Percentiles rank a stretch among this genome's conserved stretches.
Evolutionary conservation across 1,140 invertebrate species (phyloP).

Genomic region (Saccostrea echinata): DNA sequence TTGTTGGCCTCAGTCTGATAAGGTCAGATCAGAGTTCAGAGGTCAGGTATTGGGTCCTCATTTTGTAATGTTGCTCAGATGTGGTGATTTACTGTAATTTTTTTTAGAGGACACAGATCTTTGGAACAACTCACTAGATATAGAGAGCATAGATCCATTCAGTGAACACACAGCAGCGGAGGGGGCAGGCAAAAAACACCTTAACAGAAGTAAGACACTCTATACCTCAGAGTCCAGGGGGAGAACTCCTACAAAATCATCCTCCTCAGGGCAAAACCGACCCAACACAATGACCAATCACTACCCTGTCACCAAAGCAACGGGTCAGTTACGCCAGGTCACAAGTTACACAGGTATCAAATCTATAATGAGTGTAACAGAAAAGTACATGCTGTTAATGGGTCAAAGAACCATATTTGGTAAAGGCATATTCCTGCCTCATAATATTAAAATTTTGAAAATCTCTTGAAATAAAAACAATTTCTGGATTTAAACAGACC

Average conservation of each 20-base stretch:
- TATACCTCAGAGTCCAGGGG: slow-evolving; percentile 31
- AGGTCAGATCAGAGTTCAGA: background rate
- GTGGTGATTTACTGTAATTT: background rate
- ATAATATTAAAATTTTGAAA: too few species aligned
- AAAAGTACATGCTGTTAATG: background rate
- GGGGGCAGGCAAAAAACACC: slow-evolving; percentile 4
- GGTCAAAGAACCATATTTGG: too few species aligned
- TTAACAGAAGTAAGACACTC: slow-evolving; percentile 45
- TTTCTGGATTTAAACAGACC: too few species aligned
- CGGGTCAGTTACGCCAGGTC: background rate
- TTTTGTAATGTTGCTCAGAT: too few species aligned
- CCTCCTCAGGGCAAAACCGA: slow-evolving; percentile 1
- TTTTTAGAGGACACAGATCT: slow-evolving; percentile 67
- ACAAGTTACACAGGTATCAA: slow-evolving; percentile 23
- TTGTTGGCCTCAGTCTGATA: too few species aligned
- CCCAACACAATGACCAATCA: slow-evolving; percentile 55
- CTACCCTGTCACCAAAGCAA: slow-evolving; percentile 55
- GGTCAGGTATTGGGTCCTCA: too few species aligned
- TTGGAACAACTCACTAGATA: slow-evolving; percentile 68
- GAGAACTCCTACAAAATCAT: slow-evolving; percentile 40
- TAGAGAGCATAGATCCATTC: slow-evolving; percentile 58
- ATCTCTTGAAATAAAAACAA: too few species aligned
- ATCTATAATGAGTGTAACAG: background rate
- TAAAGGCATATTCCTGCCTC: too few species aligned
- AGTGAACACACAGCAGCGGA: background rate